phyloP scores from a whole-genome alignment of 2,888 invertebrate species.

The Mesopsocus fuscifrons region DNA sequence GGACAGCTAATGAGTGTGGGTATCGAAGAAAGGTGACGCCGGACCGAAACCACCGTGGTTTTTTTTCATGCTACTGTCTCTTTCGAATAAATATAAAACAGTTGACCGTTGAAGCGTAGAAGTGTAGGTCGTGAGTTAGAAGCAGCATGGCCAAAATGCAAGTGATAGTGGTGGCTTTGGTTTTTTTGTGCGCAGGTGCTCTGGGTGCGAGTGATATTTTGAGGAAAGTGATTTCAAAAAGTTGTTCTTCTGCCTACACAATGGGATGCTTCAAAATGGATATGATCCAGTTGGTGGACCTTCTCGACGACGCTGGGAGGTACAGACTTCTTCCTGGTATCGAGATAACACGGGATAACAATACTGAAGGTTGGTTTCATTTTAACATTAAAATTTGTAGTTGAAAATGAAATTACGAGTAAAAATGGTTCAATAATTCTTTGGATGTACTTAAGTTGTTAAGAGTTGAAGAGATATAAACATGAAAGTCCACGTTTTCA shows the following conservation, averaged over 20 bases:
- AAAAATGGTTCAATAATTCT: no score
- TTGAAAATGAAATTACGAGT: no score
- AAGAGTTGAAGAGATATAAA: no score
- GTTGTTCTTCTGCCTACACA: slow-evolving; percentile 40
- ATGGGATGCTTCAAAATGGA: slow-evolving; percentile 62
- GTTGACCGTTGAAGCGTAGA: not conserved
- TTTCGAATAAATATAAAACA: not conserved
- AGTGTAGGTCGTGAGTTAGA: slow-evolving; percentile 19
- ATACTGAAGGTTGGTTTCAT: slow-evolving; percentile 39
- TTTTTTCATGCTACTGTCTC: not conserved
- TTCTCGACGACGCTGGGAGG: slow-evolving; percentile 43
- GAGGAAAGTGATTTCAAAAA: slow-evolving; percentile 23
- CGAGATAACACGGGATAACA: slow-evolving; percentile 40
- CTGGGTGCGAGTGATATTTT: slow-evolving; percentile 27
- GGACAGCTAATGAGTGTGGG: not conserved
- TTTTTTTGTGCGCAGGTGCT: slow-evolving; percentile 20
- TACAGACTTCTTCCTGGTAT: slow-evolving; percentile 53
- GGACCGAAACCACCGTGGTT: no score
- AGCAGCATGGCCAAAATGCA: slow-evolving; percentile 5
- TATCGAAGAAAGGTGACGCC: not conserved
- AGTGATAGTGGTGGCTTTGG: slow-evolving; percentile 10
- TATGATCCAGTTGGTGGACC: slow-evolving; percentile 54
- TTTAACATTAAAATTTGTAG: no score
- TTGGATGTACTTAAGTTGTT: no score
- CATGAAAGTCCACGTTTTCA: no score